A percentile compares a stretch with the other conserved stretches of the same genome.
These are phyloP conservation scores for Philopedon plagiatum DNA, from an alignment of 2,888 invertebrate genomes.

Conservation along the genomic window DNA sequence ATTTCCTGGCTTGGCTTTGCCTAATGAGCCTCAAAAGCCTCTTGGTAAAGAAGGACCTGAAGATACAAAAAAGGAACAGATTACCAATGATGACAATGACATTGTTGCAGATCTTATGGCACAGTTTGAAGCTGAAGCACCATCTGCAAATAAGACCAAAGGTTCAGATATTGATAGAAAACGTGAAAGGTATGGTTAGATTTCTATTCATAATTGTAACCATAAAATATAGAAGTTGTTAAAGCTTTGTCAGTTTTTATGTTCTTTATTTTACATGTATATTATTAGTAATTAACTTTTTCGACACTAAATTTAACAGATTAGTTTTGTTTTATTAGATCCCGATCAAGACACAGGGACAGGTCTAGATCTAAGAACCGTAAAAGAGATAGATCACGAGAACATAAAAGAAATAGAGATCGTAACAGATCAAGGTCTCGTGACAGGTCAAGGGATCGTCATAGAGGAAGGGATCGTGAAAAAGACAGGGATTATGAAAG, in stretches of 20 bases:
- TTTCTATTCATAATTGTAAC: not conserved
- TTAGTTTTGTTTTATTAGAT: constrained; percentile 19
- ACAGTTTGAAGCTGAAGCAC: constrained; percentile 87
- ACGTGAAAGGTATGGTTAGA: constrained; percentile 42
- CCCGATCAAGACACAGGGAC: constrained; percentile 45
- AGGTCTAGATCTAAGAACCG: constrained; percentile 54
- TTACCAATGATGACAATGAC: constrained; percentile 63
- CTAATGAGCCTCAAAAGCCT: constrained; percentile 78
- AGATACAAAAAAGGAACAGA: constrained; percentile 57
- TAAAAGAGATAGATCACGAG: constrained; percentile 53
- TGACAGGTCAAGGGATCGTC: constrained; percentile 56
- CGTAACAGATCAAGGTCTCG: constrained; percentile 63
- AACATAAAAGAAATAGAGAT: constrained; percentile 53
- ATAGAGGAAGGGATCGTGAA: constrained; percentile 52
- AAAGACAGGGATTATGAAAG: constrained; percentile 59
- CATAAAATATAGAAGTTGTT: too few relatives aligned
- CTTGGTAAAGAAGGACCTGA: constrained; percentile 67
- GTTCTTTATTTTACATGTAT: too few relatives aligned
- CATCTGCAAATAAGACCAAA: constrained; percentile 69
- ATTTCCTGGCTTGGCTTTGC: constrained; percentile 87
- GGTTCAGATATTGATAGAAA: constrained; percentile 53
- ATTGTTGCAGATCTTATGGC: constrained; percentile 88
- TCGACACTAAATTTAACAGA: too few relatives aligned
- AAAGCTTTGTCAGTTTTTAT: too few relatives aligned
- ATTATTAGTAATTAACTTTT: too few relatives aligned